A percentile compares a stretch with the other conserved stretches of the same genome.
Evolutionary conservation across 2,113 vertebrate genomes (phyloP).

Genomic region (Grantiella picta): DNA sequence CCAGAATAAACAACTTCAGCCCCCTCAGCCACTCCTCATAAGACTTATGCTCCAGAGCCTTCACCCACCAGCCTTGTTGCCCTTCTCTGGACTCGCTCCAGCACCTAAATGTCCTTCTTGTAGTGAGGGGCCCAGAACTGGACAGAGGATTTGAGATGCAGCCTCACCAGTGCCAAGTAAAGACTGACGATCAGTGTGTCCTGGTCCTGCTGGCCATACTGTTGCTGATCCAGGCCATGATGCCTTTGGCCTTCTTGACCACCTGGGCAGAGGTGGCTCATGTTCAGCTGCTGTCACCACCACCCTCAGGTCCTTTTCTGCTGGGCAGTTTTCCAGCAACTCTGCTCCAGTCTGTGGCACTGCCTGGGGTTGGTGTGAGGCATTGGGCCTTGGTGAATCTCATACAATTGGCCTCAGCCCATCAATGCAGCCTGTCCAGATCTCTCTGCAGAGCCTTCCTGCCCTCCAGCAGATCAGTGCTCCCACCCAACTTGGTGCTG

Average conservation of each 20-base stretch:
- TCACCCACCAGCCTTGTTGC: neutral
- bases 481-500: neutral
- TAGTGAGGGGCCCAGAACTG: neutral
- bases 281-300: neutral
- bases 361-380: rapidly evolving
- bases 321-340: neutral
- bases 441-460: neutral
- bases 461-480: neutral
- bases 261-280: neutral
- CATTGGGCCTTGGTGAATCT: neutral
- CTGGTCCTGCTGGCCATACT: neutral
- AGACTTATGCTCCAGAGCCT: neutral
- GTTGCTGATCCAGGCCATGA: rapidly evolving
- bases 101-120: neutral
- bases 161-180: rapidly evolving
- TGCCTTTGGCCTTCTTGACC: neutral
- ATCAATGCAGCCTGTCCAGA: neutral
- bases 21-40: neutral
- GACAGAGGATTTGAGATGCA: rapidly evolving
- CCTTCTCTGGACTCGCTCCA: rapidly evolving
- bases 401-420: rapidly evolving
- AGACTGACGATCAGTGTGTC: neutral
- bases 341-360: rapidly evolving
- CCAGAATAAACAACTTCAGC: neutral
- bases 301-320: neutral